Conservation (phyloP, 2,113 vertebrate species). For the Pontoporia blainvillei region DNA sequence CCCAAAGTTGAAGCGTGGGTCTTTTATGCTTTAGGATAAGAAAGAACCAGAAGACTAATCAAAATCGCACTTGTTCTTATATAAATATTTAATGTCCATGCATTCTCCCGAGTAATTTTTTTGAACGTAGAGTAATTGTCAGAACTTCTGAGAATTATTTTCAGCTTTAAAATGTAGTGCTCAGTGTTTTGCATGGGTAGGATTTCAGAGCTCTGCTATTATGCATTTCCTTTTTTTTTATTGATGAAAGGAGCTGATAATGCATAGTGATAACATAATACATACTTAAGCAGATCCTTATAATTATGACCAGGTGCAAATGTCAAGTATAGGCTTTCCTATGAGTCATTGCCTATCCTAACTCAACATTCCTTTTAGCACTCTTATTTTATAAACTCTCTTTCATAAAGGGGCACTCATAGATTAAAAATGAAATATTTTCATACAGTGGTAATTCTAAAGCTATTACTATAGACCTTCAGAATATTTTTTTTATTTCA, state of each 20-base stretch:
- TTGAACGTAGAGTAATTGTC: slow-evolving; percentile 21
- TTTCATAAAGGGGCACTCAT: not conserved
- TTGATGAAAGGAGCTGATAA: not conserved
- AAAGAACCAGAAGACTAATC: not conserved
- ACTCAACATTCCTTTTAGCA: not conserved
- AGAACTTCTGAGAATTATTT: not conserved
- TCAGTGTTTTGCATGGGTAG: not conserved
- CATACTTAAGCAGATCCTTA: slow-evolving; percentile 21
- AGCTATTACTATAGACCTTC: not conserved
- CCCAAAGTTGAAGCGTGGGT: not conserved
- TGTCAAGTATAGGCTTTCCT: not conserved
- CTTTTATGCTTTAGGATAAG: slow-evolving; percentile 3
- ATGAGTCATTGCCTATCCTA: not conserved
- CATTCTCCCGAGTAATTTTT: slow-evolving; percentile 6
- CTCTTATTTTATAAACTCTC: not conserved
- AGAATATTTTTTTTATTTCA: not conserved
- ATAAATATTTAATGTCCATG: slow-evolving; percentile 14
- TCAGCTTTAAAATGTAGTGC: slow-evolving; percentile 36
- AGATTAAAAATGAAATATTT: slow-evolving; percentile 20
- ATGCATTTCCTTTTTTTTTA: slow-evolving; percentile 34
- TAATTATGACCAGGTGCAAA: not conserved
- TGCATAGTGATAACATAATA: slow-evolving; percentile 1
- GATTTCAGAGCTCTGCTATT: slow-evolving; percentile 6
- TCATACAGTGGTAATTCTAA: not conserved
- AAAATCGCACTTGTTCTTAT: not conserved